Base-by-base conservation (phyloP, 2,888 invertebrate genomes). In the Rhaphigaster nebulosa region DNA sequence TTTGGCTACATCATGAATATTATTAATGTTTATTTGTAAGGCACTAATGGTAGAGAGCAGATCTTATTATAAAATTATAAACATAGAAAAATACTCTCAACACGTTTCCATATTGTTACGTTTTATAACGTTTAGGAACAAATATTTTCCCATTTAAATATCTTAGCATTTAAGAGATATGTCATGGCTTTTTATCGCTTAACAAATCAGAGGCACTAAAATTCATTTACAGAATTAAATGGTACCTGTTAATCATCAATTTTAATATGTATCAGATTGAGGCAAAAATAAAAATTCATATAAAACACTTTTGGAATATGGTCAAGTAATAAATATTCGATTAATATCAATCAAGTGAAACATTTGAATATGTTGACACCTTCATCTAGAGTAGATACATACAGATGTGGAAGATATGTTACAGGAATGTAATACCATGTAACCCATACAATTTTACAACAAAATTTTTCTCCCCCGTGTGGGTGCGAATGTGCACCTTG, bases 401-500 rank as follows among this genome's bases (percentile, higher is more conserved):
- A 80, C 26, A 80, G 80, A 29, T 87, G 54, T 54, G 34, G 41
- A 65, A 87, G 41, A 90, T 70, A 88, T 90, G 88, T 88, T 88
- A 90, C 87, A 88, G 90, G 88, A 65, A 88, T 88, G 65, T 70
- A 70, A 88, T 90, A 88, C 90, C 90, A 76, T 88, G 45, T 65
- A 70, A 65, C 34, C 50, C 50, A 50, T 60, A 87, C 70, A 50
- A 41, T 87, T 87, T 90, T 60, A 90, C n/a, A n/a, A 34, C 34
- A 88, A 38, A 52, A 52, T 50, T 65, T 90, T 99, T 99, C 94
- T 99, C 99, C 0, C 99, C 99, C 0, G 99, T 99, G 94, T 99
- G 99, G 50, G 99, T 99, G 93, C 99, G 95, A 92, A 99, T 98
- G 94, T 99, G 99, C 87, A 99, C 99, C 94, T 99, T 99, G 91